Evolutionary conservation across 2,113 vertebrate genomes (phyloP).

Genomic region (Ovis aries): ARS-UI_Ramb_v3.0 NC_056058.1:5261001-5261500

Average conservation of each 20-base stretch:
- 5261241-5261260: background rate
- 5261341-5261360: background rate
- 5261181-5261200: background rate
- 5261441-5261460: background rate
- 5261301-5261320: background rate
- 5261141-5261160: background rate
- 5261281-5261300: fast-evolving
- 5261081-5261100: background rate
- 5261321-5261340: background rate
- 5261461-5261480: background rate
- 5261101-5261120: background rate
- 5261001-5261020: background rate
- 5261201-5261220: background rate
- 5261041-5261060: background rate
- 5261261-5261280: background rate
- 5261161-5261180: background rate
- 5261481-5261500: background rate
- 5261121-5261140: background rate
- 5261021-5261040: background rate
- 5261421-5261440: background rate
- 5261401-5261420: background rate
- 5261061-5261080: background rate
- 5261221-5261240: background rate
- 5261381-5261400: background rate
- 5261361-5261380: background rate